Base-by-base conservation (phyloP, 2,888 invertebrate genomes). In the Hypsopygia costalis region DNA sequence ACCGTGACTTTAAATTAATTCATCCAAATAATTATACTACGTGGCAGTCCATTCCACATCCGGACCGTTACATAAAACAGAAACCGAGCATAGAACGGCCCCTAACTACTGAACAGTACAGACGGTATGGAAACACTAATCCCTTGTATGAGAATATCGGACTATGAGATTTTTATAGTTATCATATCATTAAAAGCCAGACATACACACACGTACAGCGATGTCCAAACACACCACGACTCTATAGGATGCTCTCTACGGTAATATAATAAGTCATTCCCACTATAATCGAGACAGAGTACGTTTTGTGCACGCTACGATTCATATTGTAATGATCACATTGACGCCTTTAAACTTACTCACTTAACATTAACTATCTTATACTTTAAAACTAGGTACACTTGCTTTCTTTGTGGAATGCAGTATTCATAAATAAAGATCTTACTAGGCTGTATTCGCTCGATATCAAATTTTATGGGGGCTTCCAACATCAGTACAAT, bases 271-370 rank as follows among this genome's bases (percentile, higher is more conserved):
- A 69, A 75, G 64, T 75, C 69, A 67, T 65, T 69, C 65, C 65
- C 72, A 62, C 66, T 68, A 71, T 58, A 64, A 72, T 64, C 71
- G 74, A 80, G 71, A 73, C 69, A 71, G 64, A 62, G 73, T 79
- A 82, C 73, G 67, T 81, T n/a, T 82, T 81, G 87, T 86, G 87
- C 86, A 83, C 76, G 64, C 87, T 87, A 86, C 80, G 59, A 80
- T 69, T 81, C 80, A 75, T 69, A 71, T 70, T 69, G 69, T 77
- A 70, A 81, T 76, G 77, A 87, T 85, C 87, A 86, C 86, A 87
- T 81, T 76, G 75, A 87, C 81, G 82, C 78, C 72, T 79, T 81
- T 66, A 70, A 73, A 71, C 73, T 81, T 83, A 82, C 57, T 67
- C 68, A 69, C 69, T 69, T 75, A 69, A 63, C 50, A 54, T 66